Conservation (phyloP, 2,888 invertebrate species). For the Barypeithes pellucidus region DNA sequence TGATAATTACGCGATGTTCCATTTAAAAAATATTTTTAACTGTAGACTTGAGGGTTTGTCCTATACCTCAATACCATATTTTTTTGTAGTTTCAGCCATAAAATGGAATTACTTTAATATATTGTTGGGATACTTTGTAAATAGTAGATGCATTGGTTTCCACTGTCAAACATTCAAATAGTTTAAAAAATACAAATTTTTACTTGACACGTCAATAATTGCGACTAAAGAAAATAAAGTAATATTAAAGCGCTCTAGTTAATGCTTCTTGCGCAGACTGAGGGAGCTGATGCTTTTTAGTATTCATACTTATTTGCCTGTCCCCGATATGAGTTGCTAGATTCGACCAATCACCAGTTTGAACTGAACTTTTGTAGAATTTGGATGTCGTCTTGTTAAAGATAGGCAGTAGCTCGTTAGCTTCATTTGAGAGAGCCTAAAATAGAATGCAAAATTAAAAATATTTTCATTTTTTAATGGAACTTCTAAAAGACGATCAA, state of each 20-base stretch:
- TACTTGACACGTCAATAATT: background rate
- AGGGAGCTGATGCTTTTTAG: constrained; percentile 69
- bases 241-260: constrained; percentile 62
- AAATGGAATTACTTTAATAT: no score
- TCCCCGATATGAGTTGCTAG: constrained; percentile 72
- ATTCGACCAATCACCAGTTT: constrained; percentile 93
- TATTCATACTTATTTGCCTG: constrained; percentile 66
- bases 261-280: constrained; percentile 66
- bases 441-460: no score
- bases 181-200: background rate
- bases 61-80: no score
- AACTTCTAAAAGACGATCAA: no score
- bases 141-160: background rate
- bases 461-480: no score
- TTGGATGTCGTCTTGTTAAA: constrained; percentile 96
- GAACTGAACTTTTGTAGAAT: constrained; percentile 88
- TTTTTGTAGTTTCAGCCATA: no score
- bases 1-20: no score
- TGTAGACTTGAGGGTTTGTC: no score
- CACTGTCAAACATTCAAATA: constrained; percentile 21
- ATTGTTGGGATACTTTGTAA: no score
- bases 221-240: constrained; percentile 13
- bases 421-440: constrained; percentile 95
- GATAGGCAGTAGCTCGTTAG: constrained; percentile 96
- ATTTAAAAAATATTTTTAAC: no score